Evolutionary conservation across 2,113 vertebrate genomes (phyloP).

Genomic region (Bombycilla garrulus): DNA sequence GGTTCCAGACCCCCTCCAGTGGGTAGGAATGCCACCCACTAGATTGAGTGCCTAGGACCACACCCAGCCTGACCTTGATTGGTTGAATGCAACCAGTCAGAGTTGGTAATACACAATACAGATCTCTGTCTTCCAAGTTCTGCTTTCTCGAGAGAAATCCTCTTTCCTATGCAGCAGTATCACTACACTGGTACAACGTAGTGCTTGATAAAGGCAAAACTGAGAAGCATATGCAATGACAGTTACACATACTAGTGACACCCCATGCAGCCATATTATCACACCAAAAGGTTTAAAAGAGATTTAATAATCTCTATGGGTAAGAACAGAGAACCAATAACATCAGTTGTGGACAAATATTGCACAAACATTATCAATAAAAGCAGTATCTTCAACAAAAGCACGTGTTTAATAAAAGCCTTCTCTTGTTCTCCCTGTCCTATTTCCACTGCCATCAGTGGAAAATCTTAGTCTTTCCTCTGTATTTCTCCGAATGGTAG

Average conservation of each 20-base stretch:
- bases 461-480: constrained; percentile 21
- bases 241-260: not conserved
- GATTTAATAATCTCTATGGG: not conserved
- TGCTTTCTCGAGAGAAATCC: not conserved
- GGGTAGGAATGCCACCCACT: too few relatives aligned
- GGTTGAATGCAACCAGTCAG: not conserved
- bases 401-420: not conserved
- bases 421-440: not conserved
- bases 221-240: not conserved
- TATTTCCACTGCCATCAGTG: not conserved
- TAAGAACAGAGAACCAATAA: not conserved
- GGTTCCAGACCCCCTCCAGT: not conserved
- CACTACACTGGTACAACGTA: not conserved
- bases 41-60: too few relatives aligned
- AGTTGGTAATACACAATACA: not conserved
- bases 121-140: not conserved
- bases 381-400: not conserved
- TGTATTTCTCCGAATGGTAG: constrained; percentile 4
- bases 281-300: not conserved
- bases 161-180: not conserved
- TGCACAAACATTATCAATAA: not conserved
- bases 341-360: not conserved
- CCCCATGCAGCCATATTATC: not conserved
- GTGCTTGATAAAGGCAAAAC: not conserved
- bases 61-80: not conserved